Conservation (phyloP, 1,140 invertebrate genomes). For the Cotesia vestalis region DNA sequence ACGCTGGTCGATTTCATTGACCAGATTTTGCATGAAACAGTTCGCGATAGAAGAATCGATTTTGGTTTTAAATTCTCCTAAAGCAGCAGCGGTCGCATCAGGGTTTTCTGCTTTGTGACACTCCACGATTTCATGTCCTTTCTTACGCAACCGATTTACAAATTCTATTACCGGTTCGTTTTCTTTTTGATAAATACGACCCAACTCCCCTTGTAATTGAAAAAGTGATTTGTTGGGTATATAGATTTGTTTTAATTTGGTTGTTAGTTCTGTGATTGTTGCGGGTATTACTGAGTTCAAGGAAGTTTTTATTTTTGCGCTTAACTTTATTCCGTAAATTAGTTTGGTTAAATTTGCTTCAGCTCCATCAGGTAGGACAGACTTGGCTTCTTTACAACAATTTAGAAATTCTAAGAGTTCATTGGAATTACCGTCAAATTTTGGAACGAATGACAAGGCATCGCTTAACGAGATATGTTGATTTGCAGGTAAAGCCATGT, state of each 20-base stretch:
- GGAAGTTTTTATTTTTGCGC: neutral
- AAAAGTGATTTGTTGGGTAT: neutral
- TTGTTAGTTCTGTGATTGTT: neutral
- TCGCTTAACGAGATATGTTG: neutral
- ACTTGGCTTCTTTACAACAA: neutral
- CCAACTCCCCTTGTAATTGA: neutral
- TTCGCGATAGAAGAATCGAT: too few species aligned
- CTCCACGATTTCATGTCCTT: too few species aligned
- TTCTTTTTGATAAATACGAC: neutral
- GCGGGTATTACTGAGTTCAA: neutral
- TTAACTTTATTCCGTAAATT: neutral
- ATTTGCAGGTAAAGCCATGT: neutral
- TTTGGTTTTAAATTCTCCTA: too few species aligned
- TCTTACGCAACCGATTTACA: too few species aligned
- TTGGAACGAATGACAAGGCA: neutral
- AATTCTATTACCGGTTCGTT: neutral
- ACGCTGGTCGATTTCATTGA: too few species aligned
- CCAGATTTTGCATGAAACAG: too few species aligned
- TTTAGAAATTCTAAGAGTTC: neutral
- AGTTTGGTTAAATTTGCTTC: neutral
- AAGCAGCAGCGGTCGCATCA: too few species aligned
- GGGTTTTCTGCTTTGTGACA: too few species aligned
- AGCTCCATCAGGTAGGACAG: neutral
- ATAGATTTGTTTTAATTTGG: neutral
- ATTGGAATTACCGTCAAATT: neutral